Conservation (phyloP, 1,140 invertebrate species). For the Cotesia chilonis region DNA sequence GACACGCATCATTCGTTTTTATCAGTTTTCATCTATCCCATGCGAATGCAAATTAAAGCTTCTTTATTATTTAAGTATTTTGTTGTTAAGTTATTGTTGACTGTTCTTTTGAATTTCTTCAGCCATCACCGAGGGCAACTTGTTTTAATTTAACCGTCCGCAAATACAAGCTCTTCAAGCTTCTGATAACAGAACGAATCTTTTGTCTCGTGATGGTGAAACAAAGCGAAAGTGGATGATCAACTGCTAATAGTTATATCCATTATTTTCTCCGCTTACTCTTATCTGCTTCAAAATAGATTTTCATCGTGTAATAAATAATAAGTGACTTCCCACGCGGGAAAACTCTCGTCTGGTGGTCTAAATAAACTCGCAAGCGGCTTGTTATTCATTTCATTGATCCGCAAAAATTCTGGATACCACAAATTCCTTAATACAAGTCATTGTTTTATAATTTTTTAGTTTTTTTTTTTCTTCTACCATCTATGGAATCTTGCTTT, state of each 20-base stretch:
- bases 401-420: neutral
- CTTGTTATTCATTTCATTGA: neutral
- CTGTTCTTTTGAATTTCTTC: constrained; percentile 12
- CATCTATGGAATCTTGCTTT: neutral
- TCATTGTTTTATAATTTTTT: neutral
- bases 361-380: neutral
- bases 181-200: constrained; percentile 17
- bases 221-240: constrained; percentile 8
- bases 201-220: constrained; percentile 1
- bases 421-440: neutral
- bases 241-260: constrained; percentile 2
- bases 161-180: constrained; percentile 24
- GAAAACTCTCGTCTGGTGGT: constrained; percentile 1
- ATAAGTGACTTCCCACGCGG: constrained; percentile 16
- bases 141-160: constrained; percentile 33
- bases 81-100: constrained; percentile 27
- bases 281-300: neutral
- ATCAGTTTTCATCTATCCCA: neutral
- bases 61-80: constrained; percentile 23
- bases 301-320: neutral
- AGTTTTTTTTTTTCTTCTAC: neutral
- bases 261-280: neutral
- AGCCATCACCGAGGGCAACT: constrained; percentile 12
- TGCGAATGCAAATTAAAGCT: constrained; percentile 28
- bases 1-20: constrained; percentile 6